A percentile compares a stretch with the other conserved stretches of the same genome.
Conservation (phyloP, 2,797 vertebrate species). For the Rhinella marina region DNA sequence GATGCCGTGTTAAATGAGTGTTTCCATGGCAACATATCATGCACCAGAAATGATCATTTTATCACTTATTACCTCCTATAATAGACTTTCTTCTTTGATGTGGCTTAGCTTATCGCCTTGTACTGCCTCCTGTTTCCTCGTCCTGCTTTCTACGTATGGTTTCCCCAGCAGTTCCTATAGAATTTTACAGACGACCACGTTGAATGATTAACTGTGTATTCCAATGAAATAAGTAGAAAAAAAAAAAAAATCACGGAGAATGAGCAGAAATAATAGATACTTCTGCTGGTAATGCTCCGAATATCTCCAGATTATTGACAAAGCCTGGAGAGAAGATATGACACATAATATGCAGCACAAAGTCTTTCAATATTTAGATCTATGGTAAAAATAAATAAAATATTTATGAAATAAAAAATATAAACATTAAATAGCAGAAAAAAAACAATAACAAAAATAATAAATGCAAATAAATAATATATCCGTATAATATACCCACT, state of each 20-base stretch:
- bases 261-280: neutral
- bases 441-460: neutral
- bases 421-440: neutral
- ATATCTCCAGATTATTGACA: neutral
- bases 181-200: neutral
- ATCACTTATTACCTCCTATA: conserved; percentile 43
- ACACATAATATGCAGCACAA: neutral
- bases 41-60: conserved; percentile 47
- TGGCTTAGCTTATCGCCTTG: conserved; percentile 29
- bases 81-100: conserved; percentile 37
- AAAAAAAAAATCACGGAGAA: neutral
- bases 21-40: conserved; percentile 48
- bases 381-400: neutral
- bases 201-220: conserved; percentile 19
- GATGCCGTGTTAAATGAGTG: conserved; percentile 41
- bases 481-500: neutral
- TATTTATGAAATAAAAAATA: neutral
- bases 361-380: neutral
- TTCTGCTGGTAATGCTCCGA: neutral
- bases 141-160: neutral
- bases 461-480: neutral
- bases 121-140: conserved; percentile 20
- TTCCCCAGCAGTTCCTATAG: neutral
- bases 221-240: neutral
- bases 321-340: neutral